These are phyloP conservation scores for Tapera naevia DNA, from an alignment of 2,797 vertebrate species.

Conservation along the genomic window DNA sequence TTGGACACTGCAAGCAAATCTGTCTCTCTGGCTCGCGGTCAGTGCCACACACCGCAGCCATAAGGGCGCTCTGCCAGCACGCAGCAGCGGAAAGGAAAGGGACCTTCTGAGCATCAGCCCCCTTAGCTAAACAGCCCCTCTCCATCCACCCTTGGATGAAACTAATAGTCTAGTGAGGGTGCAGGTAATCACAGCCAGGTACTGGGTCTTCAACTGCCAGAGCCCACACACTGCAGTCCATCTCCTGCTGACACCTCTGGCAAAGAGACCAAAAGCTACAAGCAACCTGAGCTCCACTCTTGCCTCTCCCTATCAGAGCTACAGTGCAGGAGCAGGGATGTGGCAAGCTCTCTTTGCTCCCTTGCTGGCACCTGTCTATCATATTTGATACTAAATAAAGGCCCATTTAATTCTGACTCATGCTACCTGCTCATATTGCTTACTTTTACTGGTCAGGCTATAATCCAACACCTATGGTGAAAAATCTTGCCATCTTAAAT, in stretches of 20 bases:
- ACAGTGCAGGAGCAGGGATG: neutral
- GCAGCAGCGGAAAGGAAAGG: neutral
- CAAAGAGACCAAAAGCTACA: neutral
- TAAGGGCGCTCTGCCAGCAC: neutral
- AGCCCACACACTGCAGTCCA: neutral
- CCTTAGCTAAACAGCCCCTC: neutral
- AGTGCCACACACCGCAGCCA: neutral
- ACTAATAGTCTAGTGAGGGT: neutral
- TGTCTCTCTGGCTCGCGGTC: neutral
- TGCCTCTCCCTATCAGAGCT: neutral
- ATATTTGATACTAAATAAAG: slow-evolving; percentile 1
- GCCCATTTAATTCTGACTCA: neutral
- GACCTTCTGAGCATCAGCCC: neutral
- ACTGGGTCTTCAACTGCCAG: neutral
- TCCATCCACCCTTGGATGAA: neutral
- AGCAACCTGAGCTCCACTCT: neutral
- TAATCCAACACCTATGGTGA: neutral
- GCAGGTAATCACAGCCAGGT: neutral
- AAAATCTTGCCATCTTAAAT: slow-evolving; percentile 14
- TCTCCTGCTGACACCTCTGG: neutral
- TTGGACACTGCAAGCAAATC: neutral
- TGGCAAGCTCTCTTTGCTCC: neutral
- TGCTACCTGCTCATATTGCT: neutral
- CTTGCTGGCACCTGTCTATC: neutral
- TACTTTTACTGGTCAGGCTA: slow-evolving; percentile 17